Evolutionary conservation across 2,888 invertebrate genomes (phyloP).

Genomic region (Junonia oenone): DNA sequence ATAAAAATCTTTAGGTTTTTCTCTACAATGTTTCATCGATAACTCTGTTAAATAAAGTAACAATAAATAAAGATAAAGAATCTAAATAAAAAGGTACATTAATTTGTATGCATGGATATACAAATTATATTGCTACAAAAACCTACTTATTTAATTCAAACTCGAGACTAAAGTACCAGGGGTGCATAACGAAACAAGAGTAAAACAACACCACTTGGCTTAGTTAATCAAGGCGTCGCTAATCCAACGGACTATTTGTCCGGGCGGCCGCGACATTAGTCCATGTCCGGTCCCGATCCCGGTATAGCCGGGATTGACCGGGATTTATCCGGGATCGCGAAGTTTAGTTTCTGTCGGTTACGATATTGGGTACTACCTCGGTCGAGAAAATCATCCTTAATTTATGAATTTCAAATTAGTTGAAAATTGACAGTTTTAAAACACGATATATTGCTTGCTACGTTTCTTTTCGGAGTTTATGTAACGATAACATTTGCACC

Average conservation of each 20-base stretch:
- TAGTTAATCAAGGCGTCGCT: constrained; percentile 68
- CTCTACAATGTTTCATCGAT: too few species aligned
- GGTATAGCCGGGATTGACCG: constrained; percentile 38
- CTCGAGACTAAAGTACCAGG: constrained; percentile 43
- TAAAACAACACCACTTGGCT: constrained; percentile 51
- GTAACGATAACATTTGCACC: neutral
- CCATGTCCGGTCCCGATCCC: constrained; percentile 50
- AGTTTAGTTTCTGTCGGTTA: constrained; percentile 38
- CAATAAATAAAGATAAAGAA: too few species aligned
- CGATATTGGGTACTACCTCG: constrained; percentile 12
- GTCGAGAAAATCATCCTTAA: neutral
- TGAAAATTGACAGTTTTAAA: neutral
- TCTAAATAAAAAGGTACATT: too few species aligned
- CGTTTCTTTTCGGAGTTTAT: neutral
- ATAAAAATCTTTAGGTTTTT: neutral
- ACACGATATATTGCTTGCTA: neutral
- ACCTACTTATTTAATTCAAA: constrained; percentile 7
- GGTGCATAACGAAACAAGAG: constrained; percentile 64
- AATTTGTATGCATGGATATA: too few species aligned
- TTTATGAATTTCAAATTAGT: neutral
- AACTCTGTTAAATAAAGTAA: too few species aligned
- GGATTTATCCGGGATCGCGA: constrained; percentile 47
- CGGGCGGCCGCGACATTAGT: constrained; percentile 67
- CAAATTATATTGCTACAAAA: neutral
- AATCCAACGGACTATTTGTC: constrained; percentile 65